Evolutionary conservation across 2,113 vertebrate species (phyloP).

Genomic region (Alectura lathami): DNA sequence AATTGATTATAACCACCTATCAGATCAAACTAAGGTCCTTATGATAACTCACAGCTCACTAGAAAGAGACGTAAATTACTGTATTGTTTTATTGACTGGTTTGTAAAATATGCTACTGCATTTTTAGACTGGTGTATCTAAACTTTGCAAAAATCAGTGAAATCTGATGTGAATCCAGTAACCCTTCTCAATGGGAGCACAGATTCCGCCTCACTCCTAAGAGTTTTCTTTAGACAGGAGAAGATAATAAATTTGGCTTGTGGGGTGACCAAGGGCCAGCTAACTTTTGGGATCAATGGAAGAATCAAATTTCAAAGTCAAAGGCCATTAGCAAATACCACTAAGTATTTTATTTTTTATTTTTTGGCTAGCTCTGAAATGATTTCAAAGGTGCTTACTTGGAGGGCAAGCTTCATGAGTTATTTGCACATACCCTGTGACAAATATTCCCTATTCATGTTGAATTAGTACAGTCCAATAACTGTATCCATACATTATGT

Average conservation of each 20-base stretch:
- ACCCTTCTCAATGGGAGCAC: background rate
- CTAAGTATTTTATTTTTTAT: background rate
- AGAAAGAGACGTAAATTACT: background rate
- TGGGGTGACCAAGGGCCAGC: background rate
- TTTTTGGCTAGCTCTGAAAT: background rate
- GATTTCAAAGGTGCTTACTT: fast-evolving
- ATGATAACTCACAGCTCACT: background rate
- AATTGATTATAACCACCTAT: background rate
- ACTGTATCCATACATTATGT: fast-evolving
- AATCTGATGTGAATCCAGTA: background rate
- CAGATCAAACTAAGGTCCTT: background rate
- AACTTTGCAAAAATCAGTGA: background rate
- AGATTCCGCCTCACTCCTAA: background rate
- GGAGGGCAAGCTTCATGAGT: background rate
- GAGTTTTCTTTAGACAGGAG: background rate
- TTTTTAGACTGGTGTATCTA: background rate
- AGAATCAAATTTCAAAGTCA: constrained; percentile 26
- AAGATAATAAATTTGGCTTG: constrained; percentile 7
- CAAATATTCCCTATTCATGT: background rate
- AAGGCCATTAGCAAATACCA: background rate
- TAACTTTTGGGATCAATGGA: constrained; percentile 1
- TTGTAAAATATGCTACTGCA: background rate
- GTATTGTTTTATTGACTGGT: background rate
- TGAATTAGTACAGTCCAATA: background rate
- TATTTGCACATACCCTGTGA: background rate